Evolutionary conservation across 64 coral and sea anemone genomes (phyloP).

Genomic region (Acropora tenuis): DNA sequence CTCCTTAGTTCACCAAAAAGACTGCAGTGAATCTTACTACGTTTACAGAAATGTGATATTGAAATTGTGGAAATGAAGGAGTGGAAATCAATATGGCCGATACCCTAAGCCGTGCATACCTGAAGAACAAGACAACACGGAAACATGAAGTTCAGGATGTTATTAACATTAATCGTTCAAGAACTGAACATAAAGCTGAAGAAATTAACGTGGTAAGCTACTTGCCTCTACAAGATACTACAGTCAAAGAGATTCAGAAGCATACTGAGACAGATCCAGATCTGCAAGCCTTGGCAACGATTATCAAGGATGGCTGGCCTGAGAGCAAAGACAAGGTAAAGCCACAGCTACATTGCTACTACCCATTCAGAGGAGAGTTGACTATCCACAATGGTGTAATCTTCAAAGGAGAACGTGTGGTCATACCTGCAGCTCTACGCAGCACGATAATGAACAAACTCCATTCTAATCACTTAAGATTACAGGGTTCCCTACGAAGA

Average conservation of each 20-base stretch:
- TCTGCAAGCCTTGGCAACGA: neutral
- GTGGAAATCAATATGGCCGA: conserved; percentile 29
- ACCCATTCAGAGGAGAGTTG: conserved; percentile 49
- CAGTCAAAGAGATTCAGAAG: neutral
- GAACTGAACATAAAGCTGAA: neutral
- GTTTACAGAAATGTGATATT: conserved; percentile 19
- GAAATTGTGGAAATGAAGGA: neutral
- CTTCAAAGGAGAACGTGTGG: conserved; percentile 41
- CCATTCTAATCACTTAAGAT: conserved; percentile 55
- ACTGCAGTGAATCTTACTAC: conserved; percentile 46
- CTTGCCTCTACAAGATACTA: conserved; percentile 3
- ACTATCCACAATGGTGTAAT: conserved; percentile 30
- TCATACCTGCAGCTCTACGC: conserved; percentile 3
- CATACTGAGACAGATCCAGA: conserved; percentile 10
- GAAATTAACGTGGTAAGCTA: neutral
- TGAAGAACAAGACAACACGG: neutral
- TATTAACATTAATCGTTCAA: no score
- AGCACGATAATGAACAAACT: conserved; percentile 27
- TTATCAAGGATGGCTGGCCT: conserved; percentile 70
- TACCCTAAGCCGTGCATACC: conserved; percentile 27
- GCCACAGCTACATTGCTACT: conserved; percentile 7
- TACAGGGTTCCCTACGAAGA: conserved; percentile 65
- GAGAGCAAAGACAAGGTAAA: neutral
- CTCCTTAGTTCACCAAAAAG: conserved; percentile 45
- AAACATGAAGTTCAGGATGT: no score